These are phyloP conservation scores for Drosophila koepferae DNA, from an alignment of 2,888 invertebrate genomes.

Conservation along the genomic window DNA sequence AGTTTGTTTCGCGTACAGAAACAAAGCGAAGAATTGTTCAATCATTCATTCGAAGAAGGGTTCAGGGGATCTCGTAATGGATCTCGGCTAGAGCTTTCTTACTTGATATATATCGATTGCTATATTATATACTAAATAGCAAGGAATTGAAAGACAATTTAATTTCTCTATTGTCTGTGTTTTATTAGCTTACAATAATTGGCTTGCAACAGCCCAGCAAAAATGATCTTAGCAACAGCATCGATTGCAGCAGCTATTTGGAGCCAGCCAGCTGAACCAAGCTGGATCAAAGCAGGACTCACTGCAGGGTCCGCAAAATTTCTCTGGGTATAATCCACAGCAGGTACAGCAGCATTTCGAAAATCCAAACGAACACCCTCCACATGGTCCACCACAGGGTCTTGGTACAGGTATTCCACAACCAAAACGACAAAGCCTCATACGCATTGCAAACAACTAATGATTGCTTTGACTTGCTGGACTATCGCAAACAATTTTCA, in stretches of 20 bases:
- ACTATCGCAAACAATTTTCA: not conserved
- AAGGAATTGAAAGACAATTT: not conserved
- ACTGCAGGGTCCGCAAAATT: constrained; percentile 28
- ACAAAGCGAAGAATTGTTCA: too few relatives aligned
- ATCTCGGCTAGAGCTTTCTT: too few relatives aligned
- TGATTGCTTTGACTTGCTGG: not conserved
- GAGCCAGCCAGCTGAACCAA: constrained; percentile 43
- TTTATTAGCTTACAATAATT: not conserved
- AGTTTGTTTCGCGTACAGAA: too few relatives aligned
- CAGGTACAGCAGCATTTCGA: constrained; percentile 29
- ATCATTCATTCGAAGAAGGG: too few relatives aligned
- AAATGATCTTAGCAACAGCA: not conserved
- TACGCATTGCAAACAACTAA: constrained; percentile 22
- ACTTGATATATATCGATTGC: not conserved
- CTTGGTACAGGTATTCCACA: constrained; percentile 11
- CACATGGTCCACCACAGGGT: not conserved
- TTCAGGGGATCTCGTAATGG: too few relatives aligned
- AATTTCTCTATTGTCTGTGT: not conserved
- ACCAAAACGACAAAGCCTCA: constrained; percentile 10
- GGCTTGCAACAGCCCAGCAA: not conserved
- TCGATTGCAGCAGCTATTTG: constrained; percentile 10
- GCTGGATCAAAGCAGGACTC: constrained; percentile 41
- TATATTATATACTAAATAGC: not conserved
- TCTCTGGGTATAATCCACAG: constrained; percentile 35
- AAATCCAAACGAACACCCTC: constrained; percentile 26